A percentile compares a stretch with the other conserved stretches of the same genome.
phyloP scores from a whole-genome alignment of 2,888 invertebrate genomes.

The Merodon equestris region DNA sequence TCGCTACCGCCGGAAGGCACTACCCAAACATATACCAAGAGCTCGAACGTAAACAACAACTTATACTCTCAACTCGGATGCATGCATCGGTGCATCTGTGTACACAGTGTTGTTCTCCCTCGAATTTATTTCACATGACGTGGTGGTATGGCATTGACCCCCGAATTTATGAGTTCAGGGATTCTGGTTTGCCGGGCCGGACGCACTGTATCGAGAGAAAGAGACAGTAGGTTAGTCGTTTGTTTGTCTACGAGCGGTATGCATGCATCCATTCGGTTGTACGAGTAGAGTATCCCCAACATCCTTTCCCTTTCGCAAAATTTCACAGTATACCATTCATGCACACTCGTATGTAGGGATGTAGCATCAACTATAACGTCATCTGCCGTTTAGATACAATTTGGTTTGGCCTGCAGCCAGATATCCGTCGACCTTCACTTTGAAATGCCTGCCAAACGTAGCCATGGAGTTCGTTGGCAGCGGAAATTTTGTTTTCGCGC shows the following conservation, averaged over 20 bases:
- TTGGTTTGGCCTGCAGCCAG: constrained; percentile 58
- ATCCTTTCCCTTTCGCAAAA: constrained; percentile 47
- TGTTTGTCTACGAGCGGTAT: constrained; percentile 44
- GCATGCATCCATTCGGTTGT: constrained; percentile 36
- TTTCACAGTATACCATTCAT: constrained; percentile 15
- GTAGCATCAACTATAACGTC: constrained; percentile 21
- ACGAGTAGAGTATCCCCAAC: background rate
- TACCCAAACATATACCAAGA: constrained; percentile 8
- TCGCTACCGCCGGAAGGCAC: background rate
- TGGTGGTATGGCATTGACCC: constrained; percentile 54
- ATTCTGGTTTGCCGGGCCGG: constrained; percentile 46
- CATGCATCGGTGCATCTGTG: constrained; percentile 46
- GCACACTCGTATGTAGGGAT: constrained; percentile 3
- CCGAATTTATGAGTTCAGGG: constrained; percentile 58
- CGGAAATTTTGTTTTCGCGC: constrained; percentile 46
- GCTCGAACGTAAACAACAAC: background rate
- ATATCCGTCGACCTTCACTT: constrained; percentile 59
- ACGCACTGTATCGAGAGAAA: constrained; percentile 31
- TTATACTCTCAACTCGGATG: constrained; percentile 26
- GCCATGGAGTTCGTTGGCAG: constrained; percentile 51
- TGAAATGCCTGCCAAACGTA: constrained; percentile 53
- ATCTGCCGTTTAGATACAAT: constrained; percentile 53
- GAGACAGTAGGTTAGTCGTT: constrained; percentile 50
- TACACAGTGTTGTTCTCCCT: constrained; percentile 28
- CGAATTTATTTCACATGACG: constrained; percentile 49